phyloP scores from a whole-genome alignment of 2,113 vertebrate genomes.

The Myiozetetes cayanensis region DNA sequence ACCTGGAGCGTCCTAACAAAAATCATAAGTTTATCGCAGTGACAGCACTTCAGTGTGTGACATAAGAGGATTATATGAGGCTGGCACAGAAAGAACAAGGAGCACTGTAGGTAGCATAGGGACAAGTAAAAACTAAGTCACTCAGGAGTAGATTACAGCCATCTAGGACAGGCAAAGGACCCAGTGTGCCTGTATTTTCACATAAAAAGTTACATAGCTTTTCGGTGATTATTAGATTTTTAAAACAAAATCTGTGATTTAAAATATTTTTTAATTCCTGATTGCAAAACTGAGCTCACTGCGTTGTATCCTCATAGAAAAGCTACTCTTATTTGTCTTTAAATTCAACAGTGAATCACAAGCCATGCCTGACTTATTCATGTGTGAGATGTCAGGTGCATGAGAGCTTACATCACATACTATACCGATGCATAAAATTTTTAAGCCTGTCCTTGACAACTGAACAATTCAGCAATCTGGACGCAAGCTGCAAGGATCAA shows the following conservation, averaged over 20 bases:
- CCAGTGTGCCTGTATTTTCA: neutral
- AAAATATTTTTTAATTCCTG: neutral
- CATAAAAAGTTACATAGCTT: neutral
- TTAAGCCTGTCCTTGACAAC: slow-evolving; percentile 66
- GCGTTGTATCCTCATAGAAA: neutral
- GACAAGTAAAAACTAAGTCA: neutral
- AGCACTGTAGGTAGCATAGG: neutral
- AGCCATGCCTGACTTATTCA: slow-evolving; percentile 15
- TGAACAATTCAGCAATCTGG: slow-evolving; percentile 46
- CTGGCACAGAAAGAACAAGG: neutral
- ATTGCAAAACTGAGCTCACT: neutral
- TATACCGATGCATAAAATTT: slow-evolving; percentile 57
- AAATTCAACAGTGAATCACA: slow-evolving; percentile 14
- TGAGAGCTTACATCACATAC: slow-evolving; percentile 53
- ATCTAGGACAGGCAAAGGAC: neutral
- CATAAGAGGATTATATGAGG: neutral
- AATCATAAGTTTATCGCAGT: neutral
- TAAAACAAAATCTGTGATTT: neutral
- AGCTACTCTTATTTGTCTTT: slow-evolving; percentile 32
- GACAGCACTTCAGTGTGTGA: neutral
- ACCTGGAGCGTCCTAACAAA: neutral
- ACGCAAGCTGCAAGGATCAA: slow-evolving; percentile 46
- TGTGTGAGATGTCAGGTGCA: slow-evolving; percentile 57
- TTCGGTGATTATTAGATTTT: neutral
- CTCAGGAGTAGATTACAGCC: neutral